Evolutionary conservation across 2,888 invertebrate genomes (phyloP).

Genomic region (Sisyra nigra): DNA sequence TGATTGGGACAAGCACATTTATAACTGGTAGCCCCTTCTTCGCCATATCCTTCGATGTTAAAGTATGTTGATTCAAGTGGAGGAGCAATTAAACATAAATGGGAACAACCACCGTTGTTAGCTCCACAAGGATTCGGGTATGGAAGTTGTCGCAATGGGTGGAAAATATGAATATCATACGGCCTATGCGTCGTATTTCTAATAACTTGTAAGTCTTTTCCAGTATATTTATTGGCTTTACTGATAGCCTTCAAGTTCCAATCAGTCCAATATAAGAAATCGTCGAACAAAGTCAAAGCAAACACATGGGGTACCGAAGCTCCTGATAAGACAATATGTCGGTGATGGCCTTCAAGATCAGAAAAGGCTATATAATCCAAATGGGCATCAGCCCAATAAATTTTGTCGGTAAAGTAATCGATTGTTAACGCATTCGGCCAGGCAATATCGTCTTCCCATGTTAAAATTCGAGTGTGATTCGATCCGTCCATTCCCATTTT

Average conservation of each 20-base stretch:
- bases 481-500: constrained; percentile 96
- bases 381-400: constrained; percentile 98
- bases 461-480: constrained; percentile 73
- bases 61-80: constrained; percentile 59
- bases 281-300: constrained; percentile 86
- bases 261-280: constrained; percentile 91
- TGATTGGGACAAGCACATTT: constrained; percentile 93
- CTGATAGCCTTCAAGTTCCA: constrained; percentile 93
- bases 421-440: constrained; percentile 98
- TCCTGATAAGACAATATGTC: constrained; percentile 68
- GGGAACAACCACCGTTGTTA: constrained; percentile 92
- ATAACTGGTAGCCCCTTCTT: constrained; percentile 61
- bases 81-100: constrained; percentile 83
- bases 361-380: constrained; percentile 92
- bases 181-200: constrained; percentile 90
- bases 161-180: constrained; percentile 85
- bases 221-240: constrained; percentile 83
- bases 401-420: constrained; percentile 86
- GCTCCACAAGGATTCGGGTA: constrained; percentile 80
- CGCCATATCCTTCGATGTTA: constrained; percentile 61
- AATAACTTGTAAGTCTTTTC: constrained; percentile 52
- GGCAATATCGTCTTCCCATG: constrained; percentile 86
- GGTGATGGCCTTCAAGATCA: constrained; percentile 79
- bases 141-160: constrained; percentile 71
- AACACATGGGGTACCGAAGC: constrained; percentile 86